A percentile compares a stretch with the other conserved stretches of the same genome.
phyloP scores from a whole-genome alignment of 2,113 vertebrate species.

The Colaptes auratus region DNA sequence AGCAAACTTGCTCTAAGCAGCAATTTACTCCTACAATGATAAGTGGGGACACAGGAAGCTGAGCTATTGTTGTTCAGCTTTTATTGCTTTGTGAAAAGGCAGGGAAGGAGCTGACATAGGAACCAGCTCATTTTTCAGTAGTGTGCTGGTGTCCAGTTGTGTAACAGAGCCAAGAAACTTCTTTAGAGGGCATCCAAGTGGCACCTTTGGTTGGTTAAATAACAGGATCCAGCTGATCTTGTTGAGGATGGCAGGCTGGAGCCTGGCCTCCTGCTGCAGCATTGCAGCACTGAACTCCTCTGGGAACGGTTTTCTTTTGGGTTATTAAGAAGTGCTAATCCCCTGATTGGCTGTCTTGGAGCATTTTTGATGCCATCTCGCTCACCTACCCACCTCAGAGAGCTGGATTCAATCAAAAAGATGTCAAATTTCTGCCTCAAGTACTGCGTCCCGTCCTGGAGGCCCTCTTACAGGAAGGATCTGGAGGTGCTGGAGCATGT shows the following conservation, averaged over 20 bases:
- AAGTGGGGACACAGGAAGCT: background rate
- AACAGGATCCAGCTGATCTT: background rate
- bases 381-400: background rate
- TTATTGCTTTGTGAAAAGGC: background rate
- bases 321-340: background rate
- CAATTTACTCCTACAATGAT: background rate
- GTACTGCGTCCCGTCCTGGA: background rate
- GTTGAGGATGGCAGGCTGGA: background rate
- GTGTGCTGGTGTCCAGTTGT: background rate
- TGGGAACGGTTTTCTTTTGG: background rate
- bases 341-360: accelerated
- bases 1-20: background rate
- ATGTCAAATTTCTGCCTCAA: slow-evolving; percentile 19
- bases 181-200: background rate
- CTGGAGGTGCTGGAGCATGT: too few relatives aligned
- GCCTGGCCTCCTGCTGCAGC: background rate
- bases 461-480: too few relatives aligned
- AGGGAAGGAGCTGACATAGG: background rate
- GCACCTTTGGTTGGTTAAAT: background rate
- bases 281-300: background rate
- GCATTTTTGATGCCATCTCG: background rate
- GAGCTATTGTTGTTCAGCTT: background rate
- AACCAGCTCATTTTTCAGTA: background rate
- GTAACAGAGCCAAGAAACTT: background rate
- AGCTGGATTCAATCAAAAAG: slow-evolving; percentile 51